Base-by-base conservation (phyloP, 2,888 invertebrate genomes). In the Diarsia dahlii region DNA sequence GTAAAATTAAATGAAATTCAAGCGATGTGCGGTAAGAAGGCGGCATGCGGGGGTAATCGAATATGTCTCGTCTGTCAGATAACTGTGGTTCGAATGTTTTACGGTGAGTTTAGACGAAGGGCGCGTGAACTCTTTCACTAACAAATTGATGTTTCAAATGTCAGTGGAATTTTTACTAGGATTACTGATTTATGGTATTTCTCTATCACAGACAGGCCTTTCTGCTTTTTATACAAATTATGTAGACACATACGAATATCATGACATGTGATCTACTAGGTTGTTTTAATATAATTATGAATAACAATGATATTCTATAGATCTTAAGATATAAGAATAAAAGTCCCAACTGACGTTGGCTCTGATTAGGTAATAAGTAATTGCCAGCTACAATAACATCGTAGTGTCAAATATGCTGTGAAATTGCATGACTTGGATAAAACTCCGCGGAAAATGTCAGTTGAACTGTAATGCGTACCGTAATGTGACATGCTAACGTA, bases 1-100 rank as follows among this genome's bases (percentile, higher is more conserved):
- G 64, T 66, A 75, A 84, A 69, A 78, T 76, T 76, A 77, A 80
- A 85, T 85, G 45, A 78, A 86, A 84, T 77, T 72, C 76, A 74
- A 67, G 62, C 18, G 56, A 64, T 50, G 18, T 50, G n/a, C 34
- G 63, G 56, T 12, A 62, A 56, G 48, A 34, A 56, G n/a, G 18
- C 67, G 50, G 34, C 39, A 63, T 28, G 28, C 28, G 28, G 28
- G 28, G 63, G 39, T 78, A 65, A 81, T 78, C 78, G 70, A 78
- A 83, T 74, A 69, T 62, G 78, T 83, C 78, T 73, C 60, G 39
- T 62, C 34, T 65, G 23, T 54, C 66, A 82, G 70, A 82, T 79
- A 74, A 79, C 72, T 80, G 84, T 74, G 70, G 62, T 73, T 74
- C 48, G 20, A 76, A 75, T 84, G 45, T 77, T 80, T 73, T 75